Percentiles rank a stretch among this genome's conserved stretches.
Evolutionary conservation across 2,888 invertebrate species (phyloP).

Genomic region (Hirtodrosophila duncani): DNA sequence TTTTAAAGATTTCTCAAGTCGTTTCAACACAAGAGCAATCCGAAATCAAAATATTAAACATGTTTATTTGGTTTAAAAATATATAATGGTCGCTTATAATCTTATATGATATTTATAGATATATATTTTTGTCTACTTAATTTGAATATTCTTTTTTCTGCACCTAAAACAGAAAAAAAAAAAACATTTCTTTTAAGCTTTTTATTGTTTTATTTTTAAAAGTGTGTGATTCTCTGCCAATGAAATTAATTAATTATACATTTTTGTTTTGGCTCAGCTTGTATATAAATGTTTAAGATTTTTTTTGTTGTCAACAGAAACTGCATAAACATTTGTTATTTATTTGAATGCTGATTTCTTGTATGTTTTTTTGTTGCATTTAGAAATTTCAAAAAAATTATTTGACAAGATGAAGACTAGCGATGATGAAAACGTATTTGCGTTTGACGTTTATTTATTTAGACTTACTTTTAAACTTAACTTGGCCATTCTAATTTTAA

Average conservation of each 20-base stretch:
- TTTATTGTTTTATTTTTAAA: constrained; percentile 7
- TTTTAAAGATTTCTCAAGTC: too few species aligned
- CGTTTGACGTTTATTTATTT: constrained; percentile 3
- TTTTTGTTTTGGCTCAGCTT: neutral
- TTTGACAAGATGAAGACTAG: neutral
- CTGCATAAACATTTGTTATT: constrained; percentile 54
- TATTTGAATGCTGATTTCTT: constrained; percentile 37
- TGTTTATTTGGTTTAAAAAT: too few species aligned
- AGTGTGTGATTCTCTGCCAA: too few species aligned
- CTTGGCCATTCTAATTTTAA: too few species aligned
- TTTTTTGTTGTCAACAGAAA: constrained; percentile 32
- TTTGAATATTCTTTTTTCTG: constrained; percentile 32
- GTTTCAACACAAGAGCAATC: too few species aligned
- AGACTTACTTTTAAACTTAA: too few species aligned
- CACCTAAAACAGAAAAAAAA: neutral
- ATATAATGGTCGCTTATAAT: too few species aligned
- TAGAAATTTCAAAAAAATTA: constrained; percentile 36
- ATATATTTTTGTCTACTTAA: too few species aligned
- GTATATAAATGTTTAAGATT: constrained; percentile 26
- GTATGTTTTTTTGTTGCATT: constrained; percentile 15
- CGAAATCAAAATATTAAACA: too few species aligned
- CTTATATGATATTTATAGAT: too few species aligned
- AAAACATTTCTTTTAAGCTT: neutral
- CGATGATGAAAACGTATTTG: too few species aligned
- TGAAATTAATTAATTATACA: neutral